Conservation (phyloP, 2,888 invertebrate species). For the Eubasilissa splendida region DNA sequence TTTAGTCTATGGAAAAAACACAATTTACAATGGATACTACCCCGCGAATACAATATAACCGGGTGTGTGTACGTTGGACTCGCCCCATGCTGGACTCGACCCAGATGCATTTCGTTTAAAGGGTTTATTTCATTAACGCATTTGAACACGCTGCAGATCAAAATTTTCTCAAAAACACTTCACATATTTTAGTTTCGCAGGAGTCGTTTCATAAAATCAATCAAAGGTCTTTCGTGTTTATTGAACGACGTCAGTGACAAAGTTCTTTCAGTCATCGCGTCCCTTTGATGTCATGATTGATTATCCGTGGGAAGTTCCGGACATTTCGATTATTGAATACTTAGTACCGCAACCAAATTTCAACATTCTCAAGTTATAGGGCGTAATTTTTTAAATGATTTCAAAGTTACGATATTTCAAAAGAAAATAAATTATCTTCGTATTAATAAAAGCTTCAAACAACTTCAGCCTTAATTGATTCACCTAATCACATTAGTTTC, state of each 20-base stretch:
- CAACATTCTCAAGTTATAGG: not conserved
- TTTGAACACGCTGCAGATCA: too few species aligned
- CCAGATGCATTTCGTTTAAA: too few species aligned
- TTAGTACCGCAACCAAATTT: not conserved
- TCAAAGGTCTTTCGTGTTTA: constrained; percentile 31
- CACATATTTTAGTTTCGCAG: too few species aligned
- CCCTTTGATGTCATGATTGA: constrained; percentile 36
- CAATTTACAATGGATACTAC: constrained; percentile 40
- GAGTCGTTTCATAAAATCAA: too few species aligned
- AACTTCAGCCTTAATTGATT: constrained; percentile 38
- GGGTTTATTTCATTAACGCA: too few species aligned
- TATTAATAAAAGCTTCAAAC: constrained; percentile 36
- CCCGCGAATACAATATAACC: too few species aligned
- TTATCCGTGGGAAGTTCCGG: constrained; percentile 13
- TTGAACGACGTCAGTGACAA: constrained; percentile 23
- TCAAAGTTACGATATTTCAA: not conserved
- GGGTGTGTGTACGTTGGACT: too few species aligned
- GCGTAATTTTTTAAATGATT: not conserved
- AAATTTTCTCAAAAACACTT: too few species aligned
- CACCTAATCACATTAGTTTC: constrained; percentile 51
- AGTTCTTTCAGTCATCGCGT: constrained; percentile 31
- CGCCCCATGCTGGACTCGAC: too few species aligned
- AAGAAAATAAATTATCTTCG: constrained; percentile 4
- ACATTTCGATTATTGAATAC: constrained; percentile 9
- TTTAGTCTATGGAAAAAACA: constrained; percentile 44